Evolutionary conservation across 1,140 invertebrate species (phyloP), one percentile per base, ranked within the genome.

Genomic region (Lepidurus arcticus): DNA sequence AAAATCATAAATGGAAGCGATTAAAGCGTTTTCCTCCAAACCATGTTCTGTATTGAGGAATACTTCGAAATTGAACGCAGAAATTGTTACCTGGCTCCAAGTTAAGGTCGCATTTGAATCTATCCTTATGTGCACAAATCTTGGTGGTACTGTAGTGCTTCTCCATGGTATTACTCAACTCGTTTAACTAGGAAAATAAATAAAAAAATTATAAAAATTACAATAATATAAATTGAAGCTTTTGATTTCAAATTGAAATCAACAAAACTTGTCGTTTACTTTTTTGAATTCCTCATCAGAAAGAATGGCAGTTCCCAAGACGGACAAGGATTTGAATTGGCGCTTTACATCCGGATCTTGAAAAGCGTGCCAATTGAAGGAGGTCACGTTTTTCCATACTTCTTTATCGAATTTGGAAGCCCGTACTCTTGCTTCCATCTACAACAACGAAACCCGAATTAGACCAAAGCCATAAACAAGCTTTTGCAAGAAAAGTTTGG

Each of bases 271-370:
- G 34, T 34, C 42, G 21, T 75, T 76, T 81, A 87, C 86, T 82
- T 84, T 82, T 74, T 83, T 82, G 7, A 84, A 81, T 81, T 86
- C 85, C 1, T 91, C 87, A 82, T 92, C 89, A 0, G 90, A 87
- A 73, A 96, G 85, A 1, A 91, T 92, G 0, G 91, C 85, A 0
- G 88, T 86, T 0, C 92, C 93, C 1, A 93, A 85, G 76, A 90
- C 86, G 10, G 89, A 88, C 73, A 87, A 79, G 13, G 80, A 79
- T 78, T 83, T 82, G 78, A 87, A 86, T 81, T 84, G 83, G 34
- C 86, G 80, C 78, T 82, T 83, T 0, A 85, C 79, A 42, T 79
- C 80, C 8, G 80, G 80, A 79, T 87, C 83, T 11, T 80, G 79
- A 65, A 87, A 84, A 10, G 80, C 81, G 73, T 82, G 81, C 84